Evolutionary conservation across 2,113 vertebrate genomes (phyloP).

Genomic region (Aplodontia rufa): DNA sequence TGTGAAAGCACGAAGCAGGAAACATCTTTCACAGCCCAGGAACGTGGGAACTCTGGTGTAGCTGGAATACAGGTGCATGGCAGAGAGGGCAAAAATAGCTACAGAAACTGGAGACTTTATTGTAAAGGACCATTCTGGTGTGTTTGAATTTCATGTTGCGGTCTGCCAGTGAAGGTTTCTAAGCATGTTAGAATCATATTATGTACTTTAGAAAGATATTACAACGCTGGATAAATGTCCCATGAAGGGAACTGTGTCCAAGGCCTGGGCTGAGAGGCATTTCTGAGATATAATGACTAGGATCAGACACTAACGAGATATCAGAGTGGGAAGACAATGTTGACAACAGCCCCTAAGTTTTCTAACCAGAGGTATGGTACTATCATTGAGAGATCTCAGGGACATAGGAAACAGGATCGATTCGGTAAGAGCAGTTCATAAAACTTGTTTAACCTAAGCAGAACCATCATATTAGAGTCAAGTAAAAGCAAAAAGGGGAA

Average conservation of each 20-base stretch:
- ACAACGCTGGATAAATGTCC: not conserved
- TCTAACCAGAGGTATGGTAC: not conserved
- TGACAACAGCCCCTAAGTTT: not conserved
- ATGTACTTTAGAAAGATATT: not conserved
- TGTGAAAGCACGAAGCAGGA: not conserved
- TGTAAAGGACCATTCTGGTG: not conserved
- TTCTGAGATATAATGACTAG: not conserved
- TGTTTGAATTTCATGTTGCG: not conserved
- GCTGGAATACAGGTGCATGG: not conserved
- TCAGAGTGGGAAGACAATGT: not conserved
- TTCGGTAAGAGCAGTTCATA: not conserved
- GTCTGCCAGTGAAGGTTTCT: not conserved
- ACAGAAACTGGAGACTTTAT: not conserved
- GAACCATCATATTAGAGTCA: not conserved
- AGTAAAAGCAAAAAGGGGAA: not conserved
- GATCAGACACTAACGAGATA: not conserved
- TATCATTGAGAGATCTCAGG: not conserved
- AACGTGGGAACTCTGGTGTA: not conserved
- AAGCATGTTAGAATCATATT: not conserved
- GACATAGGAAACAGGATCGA: not conserved
- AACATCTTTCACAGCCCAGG: not conserved
- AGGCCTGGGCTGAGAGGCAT: not conserved
- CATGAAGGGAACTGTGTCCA: not conserved
- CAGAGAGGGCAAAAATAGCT: not conserved
- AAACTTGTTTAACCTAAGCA: not conserved